Conservation (phyloP, 2,113 vertebrate species). For the Pitta sordida region DNA sequence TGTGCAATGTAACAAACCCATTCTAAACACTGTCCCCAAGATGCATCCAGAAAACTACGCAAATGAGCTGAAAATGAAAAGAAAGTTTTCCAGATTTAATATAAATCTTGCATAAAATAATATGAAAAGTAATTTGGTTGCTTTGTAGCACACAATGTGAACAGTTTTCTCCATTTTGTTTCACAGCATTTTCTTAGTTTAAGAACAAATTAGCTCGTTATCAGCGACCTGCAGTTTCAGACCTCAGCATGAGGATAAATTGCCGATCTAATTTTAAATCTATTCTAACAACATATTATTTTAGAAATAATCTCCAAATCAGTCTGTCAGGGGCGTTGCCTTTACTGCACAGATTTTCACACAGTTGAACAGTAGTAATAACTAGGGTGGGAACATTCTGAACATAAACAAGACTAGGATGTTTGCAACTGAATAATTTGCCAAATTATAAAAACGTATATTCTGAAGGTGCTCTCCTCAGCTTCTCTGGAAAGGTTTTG, state of each 20-base stretch:
- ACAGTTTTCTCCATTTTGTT: neutral
- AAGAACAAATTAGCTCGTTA: neutral
- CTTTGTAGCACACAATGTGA: neutral
- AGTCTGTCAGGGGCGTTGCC: neutral
- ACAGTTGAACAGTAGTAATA: rapidly evolving
- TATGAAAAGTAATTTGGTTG: neutral
- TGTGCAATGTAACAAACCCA: neutral
- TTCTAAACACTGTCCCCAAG: neutral
- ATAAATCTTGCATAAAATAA: neutral
- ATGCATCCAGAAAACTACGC: neutral
- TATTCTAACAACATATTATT: neutral
- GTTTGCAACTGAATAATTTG: neutral
- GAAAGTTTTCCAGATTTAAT: neutral
- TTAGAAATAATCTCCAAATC: neutral
- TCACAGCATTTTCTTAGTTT: neutral
- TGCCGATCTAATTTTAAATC: neutral
- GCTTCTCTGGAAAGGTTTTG: neutral
- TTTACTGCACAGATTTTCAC: neutral
- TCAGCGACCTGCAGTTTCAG: neutral
- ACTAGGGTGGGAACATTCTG: neutral
- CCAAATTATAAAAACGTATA: neutral
- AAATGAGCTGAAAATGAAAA: neutral
- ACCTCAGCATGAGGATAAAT: neutral
- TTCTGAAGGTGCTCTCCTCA: neutral
- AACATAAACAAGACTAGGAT: neutral